These are phyloP conservation scores for Origma solitaria DNA, from an alignment of 2,113 vertebrate genomes.

Conservation along the genomic window DNA sequence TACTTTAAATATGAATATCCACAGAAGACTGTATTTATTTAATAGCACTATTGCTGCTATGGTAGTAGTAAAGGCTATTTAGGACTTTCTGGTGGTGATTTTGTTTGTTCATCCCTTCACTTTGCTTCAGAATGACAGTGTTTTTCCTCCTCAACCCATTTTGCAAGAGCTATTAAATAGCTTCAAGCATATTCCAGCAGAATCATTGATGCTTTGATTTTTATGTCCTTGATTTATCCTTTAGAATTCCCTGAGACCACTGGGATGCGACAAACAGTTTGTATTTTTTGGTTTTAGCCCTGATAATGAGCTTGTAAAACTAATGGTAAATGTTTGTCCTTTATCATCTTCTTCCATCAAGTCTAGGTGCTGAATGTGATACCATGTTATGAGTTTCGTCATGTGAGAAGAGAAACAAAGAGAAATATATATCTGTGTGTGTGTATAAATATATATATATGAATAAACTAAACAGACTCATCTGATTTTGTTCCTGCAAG, in stretches of 20 bases:
- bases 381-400: not conserved
- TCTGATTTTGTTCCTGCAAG: not conserved
- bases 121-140: not conserved
- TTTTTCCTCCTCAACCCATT: not conserved
- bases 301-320: not conserved
- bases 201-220: not conserved
- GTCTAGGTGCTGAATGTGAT: not conserved
- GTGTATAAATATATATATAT: not conserved
- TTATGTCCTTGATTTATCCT: not conserved
- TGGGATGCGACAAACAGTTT: not conserved
- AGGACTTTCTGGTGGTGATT: not conserved
- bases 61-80: not conserved
- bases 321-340: not conserved
- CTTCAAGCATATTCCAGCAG: not conserved
- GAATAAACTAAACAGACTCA: not conserved
- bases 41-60: not conserved
- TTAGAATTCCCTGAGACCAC: not conserved
- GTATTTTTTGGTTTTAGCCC: not conserved
- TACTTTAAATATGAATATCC: not conserved
- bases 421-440: rapidly evolving
- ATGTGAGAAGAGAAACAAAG: not conserved
- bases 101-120: constrained; percentile 7
- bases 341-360: not conserved
- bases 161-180: not conserved
- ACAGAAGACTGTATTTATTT: not conserved